Base-by-base conservation (phyloP, 1,140 invertebrate species). In the Saxidomus purpurata region DNA sequence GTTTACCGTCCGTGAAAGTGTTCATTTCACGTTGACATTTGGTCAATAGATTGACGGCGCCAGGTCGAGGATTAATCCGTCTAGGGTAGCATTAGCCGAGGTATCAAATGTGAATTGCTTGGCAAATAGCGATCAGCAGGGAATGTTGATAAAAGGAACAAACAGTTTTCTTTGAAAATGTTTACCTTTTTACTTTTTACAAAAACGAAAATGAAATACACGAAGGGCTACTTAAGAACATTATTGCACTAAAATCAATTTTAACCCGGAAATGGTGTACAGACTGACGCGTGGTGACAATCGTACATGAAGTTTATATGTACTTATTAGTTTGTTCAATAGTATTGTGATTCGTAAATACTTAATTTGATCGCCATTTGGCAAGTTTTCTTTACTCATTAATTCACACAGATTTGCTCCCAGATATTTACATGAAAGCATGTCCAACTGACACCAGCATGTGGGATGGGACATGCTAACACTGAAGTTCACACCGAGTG, bases 1-100 rank as follows among this genome's bases (percentile, higher is more conserved):
- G 47, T 52, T 52, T 79, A 79, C 47, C 28, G 49, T 9, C 34
- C 61, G 34, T 43, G 34, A 36, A n/a, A 74, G 69, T 85, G 83
- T 47, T 67, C 40, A 85, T 85, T 85, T 74, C 83, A 36, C 13
- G 67, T 31, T 85, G 83, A 85, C 83, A 85, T 85, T 69, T 71
- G 38, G 63, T 47, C 63, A 85, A 85, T 52, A 85, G 83, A 71
- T 52, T 71, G 63, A 74, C 83, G 83, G 69, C 83, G 83, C 83
- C 83, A 85, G 40, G 36, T n/a, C 40, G 43, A 38, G 69, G 83
- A 85, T 85, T 85, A 85, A 22, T 0, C 28, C 43, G 83, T 82
- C 80, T 82, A 55, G 49, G 80, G 59, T 43, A 36, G 40, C 34
- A 43, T 59, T 82, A 63, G 25, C 55, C 8, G 31, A 59, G 55